Base-by-base conservation (phyloP, 2,797 vertebrate genomes). In the Sebastes steindachneri region DNA sequence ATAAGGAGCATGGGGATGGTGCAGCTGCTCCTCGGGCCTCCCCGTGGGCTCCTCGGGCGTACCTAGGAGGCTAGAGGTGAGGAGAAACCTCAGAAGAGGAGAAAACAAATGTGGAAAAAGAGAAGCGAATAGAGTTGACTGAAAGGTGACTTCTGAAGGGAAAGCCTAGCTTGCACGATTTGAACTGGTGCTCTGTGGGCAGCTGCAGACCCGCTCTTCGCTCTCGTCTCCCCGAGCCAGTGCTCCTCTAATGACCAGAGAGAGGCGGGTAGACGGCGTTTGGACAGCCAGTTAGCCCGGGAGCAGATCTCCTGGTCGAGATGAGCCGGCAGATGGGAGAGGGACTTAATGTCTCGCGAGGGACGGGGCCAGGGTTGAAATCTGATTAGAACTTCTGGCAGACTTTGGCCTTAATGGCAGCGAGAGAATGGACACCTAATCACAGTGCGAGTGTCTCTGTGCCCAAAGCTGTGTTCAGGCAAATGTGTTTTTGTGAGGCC, bases 311-410 rank as follows among this genome's bases (percentile, higher is more conserved):
- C 65, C 67, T 73, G 68, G 64, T 85, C 3, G 6, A 74, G 57
- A 84, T 82, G 72, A 84, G 65, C 57, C 69, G 83, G 82, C 92
- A 94, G 92, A 94, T 94, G 90, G 90, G 73, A 86, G 57, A 79
- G 28, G 77, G 84, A 85, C 78, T 88, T 93, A 83, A 83, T 86
- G 87, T 89, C 86, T 89, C 57, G n/a, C 74, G 68, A 86, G 78
- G 78, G 86, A 85, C 83, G 64, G 81, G 74, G 37, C 14, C 66
- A 8, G 67, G 53, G 57, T 8, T 8, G 45, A 85, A 92, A 93
- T 94, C 86, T 91, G 85, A 93, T 95, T 93, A 93, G 80, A 88
- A 82, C 75, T 73, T 77, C 82, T 88, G 90, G 73, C 82, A 59
- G 84, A 77, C 73, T 80, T 69, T 75, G 76, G 83, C 60, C 75